A percentile compares a stretch with the other conserved stretches of the same genome.
Conservation (phyloP, 37 sponge, comb jelly and placozoan species). For the Petrosia ficiformis region DNA sequence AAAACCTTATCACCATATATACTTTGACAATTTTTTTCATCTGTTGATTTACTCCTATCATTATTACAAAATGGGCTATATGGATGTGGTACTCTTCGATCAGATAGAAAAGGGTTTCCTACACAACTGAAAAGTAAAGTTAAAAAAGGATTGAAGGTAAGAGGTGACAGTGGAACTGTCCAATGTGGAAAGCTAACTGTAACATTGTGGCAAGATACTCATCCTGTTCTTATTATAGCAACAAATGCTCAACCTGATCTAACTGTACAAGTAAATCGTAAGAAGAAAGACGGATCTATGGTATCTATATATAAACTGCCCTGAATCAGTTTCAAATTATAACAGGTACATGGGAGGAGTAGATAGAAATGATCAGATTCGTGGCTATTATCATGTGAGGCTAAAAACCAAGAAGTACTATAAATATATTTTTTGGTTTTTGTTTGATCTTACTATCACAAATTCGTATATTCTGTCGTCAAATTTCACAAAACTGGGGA, state of each 20-base stretch:
- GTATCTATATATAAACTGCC: no score
- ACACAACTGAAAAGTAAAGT: neutral
- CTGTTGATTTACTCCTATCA: slow-evolving; percentile 12
- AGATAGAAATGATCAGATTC: slow-evolving; percentile 19
- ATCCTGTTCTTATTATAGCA: neutral
- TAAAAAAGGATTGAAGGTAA: neutral
- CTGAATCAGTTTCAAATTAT: neutral
- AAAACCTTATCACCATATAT: slow-evolving; percentile 35
- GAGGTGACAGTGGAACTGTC: neutral
- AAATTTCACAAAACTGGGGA: no score
- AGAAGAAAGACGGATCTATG: neutral
- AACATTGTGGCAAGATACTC: slow-evolving; percentile 5
- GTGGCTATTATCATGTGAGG: slow-evolving; percentile 8
- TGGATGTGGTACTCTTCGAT: neutral
- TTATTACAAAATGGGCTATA: slow-evolving; percentile 10
- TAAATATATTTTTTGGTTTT: no score
- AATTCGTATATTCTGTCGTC: no score
- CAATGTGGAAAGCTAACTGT: slow-evolving; percentile 4
- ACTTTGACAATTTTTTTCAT: slow-evolving; percentile 34
- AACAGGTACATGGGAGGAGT: no score
- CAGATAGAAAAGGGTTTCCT: neutral
- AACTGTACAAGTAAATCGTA: neutral
- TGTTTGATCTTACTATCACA: no score
- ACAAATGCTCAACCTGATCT: neutral
- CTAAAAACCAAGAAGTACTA: slow-evolving; percentile 9